Conservation (phyloP, 1,140 invertebrate species). For the Drosophila hydei region DNA sequence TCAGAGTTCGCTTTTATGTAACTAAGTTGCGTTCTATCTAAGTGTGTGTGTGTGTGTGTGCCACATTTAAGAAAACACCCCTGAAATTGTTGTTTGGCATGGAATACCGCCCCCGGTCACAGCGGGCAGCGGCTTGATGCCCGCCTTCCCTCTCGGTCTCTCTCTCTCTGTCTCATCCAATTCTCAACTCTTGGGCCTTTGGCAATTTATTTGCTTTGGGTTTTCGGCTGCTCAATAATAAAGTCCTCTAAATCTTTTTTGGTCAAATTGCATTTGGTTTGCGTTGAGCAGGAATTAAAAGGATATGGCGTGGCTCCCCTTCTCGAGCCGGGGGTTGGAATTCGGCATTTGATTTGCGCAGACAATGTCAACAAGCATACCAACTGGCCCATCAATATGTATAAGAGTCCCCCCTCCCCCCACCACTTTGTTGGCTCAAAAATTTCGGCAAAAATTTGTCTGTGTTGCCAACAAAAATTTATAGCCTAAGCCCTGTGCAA, state of each 20-base stretch:
- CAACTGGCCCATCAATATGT: constrained; percentile 43
- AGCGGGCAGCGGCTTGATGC: constrained; percentile 26
- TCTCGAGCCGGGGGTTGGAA: constrained; percentile 35
- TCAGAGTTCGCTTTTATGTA: constrained; percentile 29
- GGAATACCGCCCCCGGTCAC: constrained; percentile 39
- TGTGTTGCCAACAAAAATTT: constrained; percentile 16
- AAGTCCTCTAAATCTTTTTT: constrained; percentile 66
- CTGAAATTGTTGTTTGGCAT: constrained; percentile 32
- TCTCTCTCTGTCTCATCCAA: not conserved
- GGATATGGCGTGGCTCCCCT: constrained; percentile 38
- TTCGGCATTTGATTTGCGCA: constrained; percentile 21
- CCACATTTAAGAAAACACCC: constrained; percentile 34
- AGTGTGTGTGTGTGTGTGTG: not conserved
- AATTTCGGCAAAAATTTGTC: not conserved
- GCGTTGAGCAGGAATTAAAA: constrained; percentile 54
- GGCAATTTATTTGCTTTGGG: constrained; percentile 54
- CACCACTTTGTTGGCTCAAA: not conserved
- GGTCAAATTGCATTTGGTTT: constrained; percentile 65
- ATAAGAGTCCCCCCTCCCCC: not conserved
- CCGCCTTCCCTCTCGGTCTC: constrained; percentile 1
- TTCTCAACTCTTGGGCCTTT: constrained; percentile 21
- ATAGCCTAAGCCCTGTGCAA: constrained; percentile 31
- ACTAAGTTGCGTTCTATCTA: constrained; percentile 23
- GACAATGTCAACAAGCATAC: constrained; percentile 52
- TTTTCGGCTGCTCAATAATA: constrained; percentile 54